phyloP scores from a whole-genome alignment of 2,888 invertebrate genomes.

The Portevinia maculata region DNA sequence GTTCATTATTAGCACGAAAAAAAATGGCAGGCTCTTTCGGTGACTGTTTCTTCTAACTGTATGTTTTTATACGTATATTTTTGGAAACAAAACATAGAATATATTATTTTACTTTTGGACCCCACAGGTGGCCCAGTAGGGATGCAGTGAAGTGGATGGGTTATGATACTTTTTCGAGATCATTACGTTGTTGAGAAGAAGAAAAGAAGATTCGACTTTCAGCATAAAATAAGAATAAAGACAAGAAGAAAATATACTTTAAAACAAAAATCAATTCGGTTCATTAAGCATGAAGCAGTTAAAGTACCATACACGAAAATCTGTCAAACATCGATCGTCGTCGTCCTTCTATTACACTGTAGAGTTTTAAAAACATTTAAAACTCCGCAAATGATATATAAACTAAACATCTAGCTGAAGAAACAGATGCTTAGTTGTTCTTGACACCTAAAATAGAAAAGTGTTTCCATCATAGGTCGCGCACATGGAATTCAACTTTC shows the following conservation, averaged over 20 bases:
- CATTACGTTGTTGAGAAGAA: no score
- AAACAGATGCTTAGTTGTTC: background rate
- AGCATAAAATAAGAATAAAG: background rate
- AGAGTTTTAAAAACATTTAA: conserved; percentile 5
- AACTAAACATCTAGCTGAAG: background rate
- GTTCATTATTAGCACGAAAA: no score
- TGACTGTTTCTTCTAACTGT: no score
- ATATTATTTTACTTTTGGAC: no score
- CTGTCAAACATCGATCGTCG: conserved; percentile 1
- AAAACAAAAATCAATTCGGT: background rate
- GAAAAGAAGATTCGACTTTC: no score
- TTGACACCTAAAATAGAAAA: conserved; percentile 15
- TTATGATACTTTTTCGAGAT: no score
- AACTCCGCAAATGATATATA: background rate
- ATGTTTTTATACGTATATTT: no score
- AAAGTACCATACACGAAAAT: background rate
- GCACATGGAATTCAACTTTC: background rate
- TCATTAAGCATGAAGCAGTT: background rate
- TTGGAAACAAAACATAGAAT: no score
- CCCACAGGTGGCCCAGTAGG: no score
- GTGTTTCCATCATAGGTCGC: background rate
- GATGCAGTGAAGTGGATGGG: no score
- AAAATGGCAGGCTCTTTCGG: no score
- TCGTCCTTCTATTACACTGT: background rate
- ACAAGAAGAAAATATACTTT: background rate